phyloP scores from a whole-genome alignment of 1,140 invertebrate genomes.

The Cydia splendana region DNA sequence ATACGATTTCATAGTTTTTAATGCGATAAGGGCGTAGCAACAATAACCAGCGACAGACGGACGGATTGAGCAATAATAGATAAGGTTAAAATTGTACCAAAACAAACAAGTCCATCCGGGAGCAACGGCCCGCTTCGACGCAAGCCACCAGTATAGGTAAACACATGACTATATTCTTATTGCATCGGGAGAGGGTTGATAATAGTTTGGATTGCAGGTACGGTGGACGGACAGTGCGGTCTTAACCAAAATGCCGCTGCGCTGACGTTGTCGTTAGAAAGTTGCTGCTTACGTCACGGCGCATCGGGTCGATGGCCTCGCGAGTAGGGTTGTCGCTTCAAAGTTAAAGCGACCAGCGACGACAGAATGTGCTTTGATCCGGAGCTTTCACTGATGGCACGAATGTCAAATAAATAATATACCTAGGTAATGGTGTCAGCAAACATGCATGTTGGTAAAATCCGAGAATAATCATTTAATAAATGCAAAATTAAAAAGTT shows the following conservation, averaged over 20 bases:
- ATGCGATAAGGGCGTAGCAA: constrained; percentile 9
- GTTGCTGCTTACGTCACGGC: constrained; percentile 61
- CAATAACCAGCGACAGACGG: neutral
- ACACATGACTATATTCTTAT: neutral
- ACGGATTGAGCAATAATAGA: constrained; percentile 30
- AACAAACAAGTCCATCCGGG: constrained; percentile 26
- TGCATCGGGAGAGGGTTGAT: neutral
- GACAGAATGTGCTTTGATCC: too few relatives aligned
- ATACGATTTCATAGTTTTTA: neutral
- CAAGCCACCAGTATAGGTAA: neutral
- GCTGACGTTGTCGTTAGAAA: constrained; percentile 63
- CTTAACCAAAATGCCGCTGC: constrained; percentile 52
- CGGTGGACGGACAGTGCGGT: constrained; percentile 42
- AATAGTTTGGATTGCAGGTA: neutral
- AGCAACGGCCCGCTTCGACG: constrained; percentile 20
- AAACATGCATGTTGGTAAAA: too few relatives aligned
- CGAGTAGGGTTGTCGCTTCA: constrained; percentile 35
- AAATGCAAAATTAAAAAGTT: too few relatives aligned
- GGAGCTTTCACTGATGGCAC: neutral
- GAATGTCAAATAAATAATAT: too few relatives aligned
- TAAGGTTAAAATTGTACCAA: constrained; percentile 30
- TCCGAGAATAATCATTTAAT: too few relatives aligned
- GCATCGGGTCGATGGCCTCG: constrained; percentile 53
- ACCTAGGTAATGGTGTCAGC: too few relatives aligned
- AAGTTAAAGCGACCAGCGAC: neutral